Conservation (phyloP, 2,113 vertebrate species). For the Elephantulus edwardii region DNA sequence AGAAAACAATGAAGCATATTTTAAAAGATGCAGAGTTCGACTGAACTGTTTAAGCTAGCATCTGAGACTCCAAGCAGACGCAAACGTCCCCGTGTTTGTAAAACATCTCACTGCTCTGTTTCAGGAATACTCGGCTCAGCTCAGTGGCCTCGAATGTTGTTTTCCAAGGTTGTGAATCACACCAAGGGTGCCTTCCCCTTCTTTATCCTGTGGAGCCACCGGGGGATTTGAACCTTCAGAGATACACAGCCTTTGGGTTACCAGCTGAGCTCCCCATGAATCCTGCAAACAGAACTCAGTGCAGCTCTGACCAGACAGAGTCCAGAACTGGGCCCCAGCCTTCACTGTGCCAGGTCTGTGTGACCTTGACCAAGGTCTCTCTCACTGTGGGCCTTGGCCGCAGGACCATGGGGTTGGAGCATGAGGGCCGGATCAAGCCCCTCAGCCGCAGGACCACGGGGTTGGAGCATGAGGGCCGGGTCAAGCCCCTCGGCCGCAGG, state of each 20-base stretch:
- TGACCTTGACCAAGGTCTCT: not conserved
- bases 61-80: not conserved
- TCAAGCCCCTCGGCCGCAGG: not conserved
- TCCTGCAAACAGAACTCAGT: not conserved
- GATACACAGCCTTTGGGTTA: too few species aligned
- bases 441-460: not conserved
- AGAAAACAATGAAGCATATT: not conserved
- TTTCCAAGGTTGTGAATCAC: too few species aligned
- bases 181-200: too few species aligned
- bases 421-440: too few species aligned
- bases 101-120: not conserved
- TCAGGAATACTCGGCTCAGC: too few species aligned
- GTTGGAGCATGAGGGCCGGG: not conserved
- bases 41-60: not conserved
- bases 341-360: not conserved
- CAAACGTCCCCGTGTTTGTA: not conserved
- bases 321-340: not conserved
- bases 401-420: not conserved
- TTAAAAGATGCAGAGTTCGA: not conserved
- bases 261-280: too few species aligned
- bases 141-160: too few species aligned
- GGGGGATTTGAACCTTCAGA: too few species aligned
- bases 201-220: too few species aligned
- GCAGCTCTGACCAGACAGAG: not conserved
- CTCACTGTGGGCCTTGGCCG: not conserved